A percentile compares a stretch with the other conserved stretches of the same genome.
phyloP scores from a whole-genome alignment of 2,113 vertebrate species.

The Neomonachus schauinslandi region DNA sequence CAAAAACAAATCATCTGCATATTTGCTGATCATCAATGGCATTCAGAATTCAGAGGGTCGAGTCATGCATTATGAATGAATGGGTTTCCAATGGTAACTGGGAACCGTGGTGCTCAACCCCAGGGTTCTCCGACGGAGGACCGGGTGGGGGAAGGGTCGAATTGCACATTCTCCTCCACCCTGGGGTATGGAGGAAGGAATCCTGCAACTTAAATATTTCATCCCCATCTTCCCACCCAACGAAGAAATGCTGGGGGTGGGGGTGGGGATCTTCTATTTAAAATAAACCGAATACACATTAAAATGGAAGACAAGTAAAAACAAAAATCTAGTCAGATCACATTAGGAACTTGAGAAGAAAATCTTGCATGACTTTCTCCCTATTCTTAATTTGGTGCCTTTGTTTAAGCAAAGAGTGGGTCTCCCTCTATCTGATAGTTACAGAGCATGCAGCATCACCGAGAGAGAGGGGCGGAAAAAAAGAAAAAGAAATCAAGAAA shows the following conservation, averaged over 20 bases:
- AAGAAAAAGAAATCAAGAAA: background rate
- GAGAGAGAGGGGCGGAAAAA: background rate
- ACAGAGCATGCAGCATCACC: conserved; percentile 75
- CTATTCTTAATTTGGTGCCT: conserved; percentile 77
- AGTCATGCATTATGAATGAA: conserved; percentile 86
- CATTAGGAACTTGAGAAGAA: conserved; percentile 68
- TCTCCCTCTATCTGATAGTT: conserved; percentile 66
- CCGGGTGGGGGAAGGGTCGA: conserved; percentile 76
- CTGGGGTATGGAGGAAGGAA: conserved; percentile 45
- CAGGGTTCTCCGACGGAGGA: conserved; percentile 66
- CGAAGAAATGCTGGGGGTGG: background rate
- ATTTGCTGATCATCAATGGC: conserved; percentile 77
- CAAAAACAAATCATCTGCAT: conserved; percentile 75
- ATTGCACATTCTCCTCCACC: conserved; percentile 61
- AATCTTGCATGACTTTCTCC: conserved; percentile 74
- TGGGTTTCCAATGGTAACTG: conserved; percentile 86
- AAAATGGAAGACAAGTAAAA: conserved; percentile 64
- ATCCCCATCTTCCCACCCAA: background rate
- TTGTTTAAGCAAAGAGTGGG: conserved; percentile 79
- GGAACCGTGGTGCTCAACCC: conserved; percentile 76
- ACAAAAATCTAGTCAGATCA: conserved; percentile 50
- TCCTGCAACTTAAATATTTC: conserved; percentile 62
- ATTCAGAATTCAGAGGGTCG: conserved; percentile 82
- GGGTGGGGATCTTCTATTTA: background rate
- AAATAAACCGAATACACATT: conserved; percentile 52